These are phyloP conservation scores for Equus przewalskii DNA, from an alignment of 2,113 vertebrate genomes.

Conservation along the genomic window DNA sequence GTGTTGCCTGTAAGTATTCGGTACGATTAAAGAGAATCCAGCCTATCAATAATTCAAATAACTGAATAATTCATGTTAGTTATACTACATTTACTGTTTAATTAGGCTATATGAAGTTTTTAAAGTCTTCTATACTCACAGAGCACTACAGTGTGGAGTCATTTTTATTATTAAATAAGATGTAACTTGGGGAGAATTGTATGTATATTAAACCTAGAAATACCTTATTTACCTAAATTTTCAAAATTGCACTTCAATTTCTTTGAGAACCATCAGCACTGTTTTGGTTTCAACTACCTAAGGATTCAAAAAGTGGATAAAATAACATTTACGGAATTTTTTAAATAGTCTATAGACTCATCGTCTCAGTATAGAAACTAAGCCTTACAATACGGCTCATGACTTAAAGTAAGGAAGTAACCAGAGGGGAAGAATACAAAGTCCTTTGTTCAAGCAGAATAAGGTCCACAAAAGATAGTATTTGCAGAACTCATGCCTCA, in stretches of 20 bases:
- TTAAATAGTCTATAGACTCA: not conserved
- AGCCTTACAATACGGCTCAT: not conserved
- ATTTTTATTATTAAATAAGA: slow-evolving; percentile 49
- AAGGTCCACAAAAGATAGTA: not conserved
- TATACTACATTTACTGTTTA: slow-evolving; percentile 22
- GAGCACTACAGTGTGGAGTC: not conserved
- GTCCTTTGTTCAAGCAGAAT: not conserved
- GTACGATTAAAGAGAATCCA: not conserved
- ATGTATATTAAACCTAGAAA: not conserved
- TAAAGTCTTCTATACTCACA: slow-evolving; percentile 16
- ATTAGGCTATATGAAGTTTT: not conserved
- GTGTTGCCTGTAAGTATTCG: not conserved
- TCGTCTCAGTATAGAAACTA: not conserved
- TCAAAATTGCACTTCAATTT: not conserved
- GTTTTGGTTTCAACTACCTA: not conserved
- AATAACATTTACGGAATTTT: slow-evolving; percentile 11
- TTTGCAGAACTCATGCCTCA: not conserved
- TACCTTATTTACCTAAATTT: not conserved
- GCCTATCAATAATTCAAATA: not conserved
- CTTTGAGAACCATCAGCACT: not conserved
- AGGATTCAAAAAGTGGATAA: not conserved
- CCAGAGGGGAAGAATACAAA: not conserved
- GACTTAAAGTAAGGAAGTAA: not conserved
- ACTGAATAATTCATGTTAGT: not conserved
- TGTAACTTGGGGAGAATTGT: not conserved